Base-by-base conservation (phyloP, 2,888 invertebrate species). In the Lycocerus yunnanus region DNA sequence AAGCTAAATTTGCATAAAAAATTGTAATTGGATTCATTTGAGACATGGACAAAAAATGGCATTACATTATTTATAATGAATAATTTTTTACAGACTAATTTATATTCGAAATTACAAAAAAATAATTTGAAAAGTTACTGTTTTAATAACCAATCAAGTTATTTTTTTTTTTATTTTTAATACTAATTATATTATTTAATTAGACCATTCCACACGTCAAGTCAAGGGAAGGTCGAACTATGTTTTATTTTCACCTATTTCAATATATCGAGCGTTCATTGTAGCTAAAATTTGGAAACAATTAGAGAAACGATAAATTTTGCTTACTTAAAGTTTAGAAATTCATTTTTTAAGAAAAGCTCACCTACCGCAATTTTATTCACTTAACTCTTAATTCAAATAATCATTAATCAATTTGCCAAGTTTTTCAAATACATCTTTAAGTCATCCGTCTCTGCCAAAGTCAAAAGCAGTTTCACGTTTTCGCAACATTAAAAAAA, bases 1-100 rank as follows among this genome's bases (percentile, higher is more conserved):
- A 66, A 58, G 71, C 15, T 24, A 43, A 18, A 66, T 71, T 71
- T 71, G 66, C 65, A 71, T 71, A 65, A 71, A 71, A 71, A 65
- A 71, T 66, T 71, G 58, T 66, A 71, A 59, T 66, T 65, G 71
- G n/a, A 20, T 58, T 16, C 21, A 16, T 16, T 14, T 15, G 59
- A 24, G 59, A 24, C 69, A 43, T 43, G 69, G 15, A 18, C 43
- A 9, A 10, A 15, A 21, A n/a, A 43, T 43, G 43, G 43, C 43
- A n/a, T n/a, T n/a, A 8, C 43, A n/a, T 43, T 43, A 43, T 43
- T 43, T 43, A 43, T 43, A 43, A 43, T 43, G 43, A 43, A 43
- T 43, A 43, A n/a, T 43, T 24, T 27, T 43, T 43, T n/a, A n/a
- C n/a, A 43, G 2, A 43, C 6, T 43, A 43, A n/a, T 43, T 43